Percentiles rank a stretch among this genome's conserved stretches.
Evolutionary conservation across 2,797 vertebrate genomes (phyloP).

Genomic region (Acipenser transmontanus): DNA sequence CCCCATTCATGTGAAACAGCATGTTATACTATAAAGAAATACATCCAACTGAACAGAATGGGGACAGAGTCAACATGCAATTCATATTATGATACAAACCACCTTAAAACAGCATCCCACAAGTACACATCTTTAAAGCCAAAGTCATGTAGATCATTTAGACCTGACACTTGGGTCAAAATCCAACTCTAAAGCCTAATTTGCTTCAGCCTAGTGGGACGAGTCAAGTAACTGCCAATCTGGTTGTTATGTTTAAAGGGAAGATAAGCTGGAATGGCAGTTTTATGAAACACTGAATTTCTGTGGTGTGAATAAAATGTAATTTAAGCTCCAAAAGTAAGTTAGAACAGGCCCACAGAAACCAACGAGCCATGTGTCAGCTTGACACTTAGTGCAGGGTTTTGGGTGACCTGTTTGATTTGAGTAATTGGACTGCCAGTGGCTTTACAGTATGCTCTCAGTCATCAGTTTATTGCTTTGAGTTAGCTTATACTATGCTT

Average conservation of each 20-base stretch:
- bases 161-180: too few species aligned
- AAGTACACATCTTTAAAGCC: too few species aligned
- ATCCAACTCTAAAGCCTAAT: neutral
- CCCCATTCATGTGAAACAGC: too few species aligned
- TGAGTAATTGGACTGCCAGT: conserved; percentile 1
- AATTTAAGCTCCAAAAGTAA: neutral
- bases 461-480: neutral
- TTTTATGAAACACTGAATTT: neutral
- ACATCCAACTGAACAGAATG: too few species aligned
- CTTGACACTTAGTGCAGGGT: conserved; percentile 6
- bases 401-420: neutral
- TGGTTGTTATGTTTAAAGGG: neutral
- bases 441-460: neutral
- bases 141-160: too few species aligned
- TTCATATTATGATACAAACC: too few species aligned
- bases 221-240: neutral
- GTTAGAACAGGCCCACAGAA: neutral
- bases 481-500: too few species aligned
- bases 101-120: too few species aligned
- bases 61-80: too few species aligned
- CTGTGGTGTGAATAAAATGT: conserved; percentile 9
- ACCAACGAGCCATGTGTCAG: neutral
- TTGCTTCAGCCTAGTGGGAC: neutral
- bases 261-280: neutral
- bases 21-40: too few species aligned